phyloP scores from a whole-genome alignment of 2,797 vertebrate species.

The Sparidentex hasta region DNA sequence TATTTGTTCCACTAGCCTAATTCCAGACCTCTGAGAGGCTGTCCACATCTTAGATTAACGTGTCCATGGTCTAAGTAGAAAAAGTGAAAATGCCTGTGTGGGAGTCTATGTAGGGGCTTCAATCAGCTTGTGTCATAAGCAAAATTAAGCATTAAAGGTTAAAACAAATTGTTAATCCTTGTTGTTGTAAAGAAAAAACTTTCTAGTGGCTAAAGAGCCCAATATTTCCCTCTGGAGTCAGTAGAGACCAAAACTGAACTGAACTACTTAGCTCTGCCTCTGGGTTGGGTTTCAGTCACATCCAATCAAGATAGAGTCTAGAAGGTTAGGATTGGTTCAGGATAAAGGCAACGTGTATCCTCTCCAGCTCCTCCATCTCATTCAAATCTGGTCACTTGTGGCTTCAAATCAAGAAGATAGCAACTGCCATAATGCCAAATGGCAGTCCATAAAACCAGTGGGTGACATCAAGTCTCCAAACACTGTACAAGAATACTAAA shows the following conservation, averaged over 20 bases:
- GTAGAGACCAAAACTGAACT: background rate
- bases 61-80: background rate
- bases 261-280: background rate
- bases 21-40: background rate
- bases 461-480: background rate
- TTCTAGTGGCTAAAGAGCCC: background rate
- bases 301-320: no score
- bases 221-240: background rate
- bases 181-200: background rate
- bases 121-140: background rate
- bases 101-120: background rate
- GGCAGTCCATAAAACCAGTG: no score
- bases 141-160: background rate
- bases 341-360: no score
- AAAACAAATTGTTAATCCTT: background rate
- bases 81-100: conserved; percentile 18
- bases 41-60: background rate
- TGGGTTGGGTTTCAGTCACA: no score
- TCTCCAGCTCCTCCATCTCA: no score
- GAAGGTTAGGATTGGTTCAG: no score
- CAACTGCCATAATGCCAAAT: no score
- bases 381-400: no score
- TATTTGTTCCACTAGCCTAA: background rate
- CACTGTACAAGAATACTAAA: background rate
- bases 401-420: no score